These are phyloP conservation scores for Caenorhabditis virilis DNA, from an alignment of 2,888 invertebrate species.

Conservation along the genomic window DNA sequence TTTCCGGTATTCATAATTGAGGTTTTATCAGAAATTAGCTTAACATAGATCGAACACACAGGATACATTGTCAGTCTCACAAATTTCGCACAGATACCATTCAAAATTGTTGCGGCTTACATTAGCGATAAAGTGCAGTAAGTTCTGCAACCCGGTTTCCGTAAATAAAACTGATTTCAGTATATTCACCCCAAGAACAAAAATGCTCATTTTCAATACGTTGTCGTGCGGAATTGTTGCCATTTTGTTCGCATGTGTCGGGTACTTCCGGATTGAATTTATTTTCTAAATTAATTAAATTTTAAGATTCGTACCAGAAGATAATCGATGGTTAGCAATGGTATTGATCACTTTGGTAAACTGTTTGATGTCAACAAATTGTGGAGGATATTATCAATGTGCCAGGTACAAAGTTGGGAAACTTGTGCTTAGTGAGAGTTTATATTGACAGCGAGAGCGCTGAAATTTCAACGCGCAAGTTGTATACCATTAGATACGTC, in stretches of 20 bases:
- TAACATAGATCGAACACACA: constrained; percentile 28
- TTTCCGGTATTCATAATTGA: no score
- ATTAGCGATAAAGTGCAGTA: constrained; percentile 30
- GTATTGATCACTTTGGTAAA: constrained; percentile 13
- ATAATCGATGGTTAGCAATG: constrained; percentile 24
- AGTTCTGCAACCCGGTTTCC: no score
- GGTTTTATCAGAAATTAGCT: no score
- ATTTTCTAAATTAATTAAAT: no score
- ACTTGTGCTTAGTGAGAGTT: no score
- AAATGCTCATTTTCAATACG: constrained; percentile 35
- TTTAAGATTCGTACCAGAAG: constrained; percentile 14
- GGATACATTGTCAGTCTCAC: constrained; percentile 26
- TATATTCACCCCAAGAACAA: constrained; percentile 4
- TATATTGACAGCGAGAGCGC: no score
- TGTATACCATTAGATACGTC: no score
- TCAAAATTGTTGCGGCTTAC: constrained; percentile 29
- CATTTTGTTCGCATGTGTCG: constrained; percentile 19
- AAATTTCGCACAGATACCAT: constrained; percentile 26
- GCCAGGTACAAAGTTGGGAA: no score
- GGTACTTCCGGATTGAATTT: no score
- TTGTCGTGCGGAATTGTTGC: constrained; percentile 27
- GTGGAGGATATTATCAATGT: constrained; percentile 33
- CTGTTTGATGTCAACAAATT: constrained; percentile 27
- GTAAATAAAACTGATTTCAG: no score
- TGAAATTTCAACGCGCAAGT: no score